Evolutionary conservation across 2,888 invertebrate species (phyloP).

Genomic region (Hyles lineata): DNA sequence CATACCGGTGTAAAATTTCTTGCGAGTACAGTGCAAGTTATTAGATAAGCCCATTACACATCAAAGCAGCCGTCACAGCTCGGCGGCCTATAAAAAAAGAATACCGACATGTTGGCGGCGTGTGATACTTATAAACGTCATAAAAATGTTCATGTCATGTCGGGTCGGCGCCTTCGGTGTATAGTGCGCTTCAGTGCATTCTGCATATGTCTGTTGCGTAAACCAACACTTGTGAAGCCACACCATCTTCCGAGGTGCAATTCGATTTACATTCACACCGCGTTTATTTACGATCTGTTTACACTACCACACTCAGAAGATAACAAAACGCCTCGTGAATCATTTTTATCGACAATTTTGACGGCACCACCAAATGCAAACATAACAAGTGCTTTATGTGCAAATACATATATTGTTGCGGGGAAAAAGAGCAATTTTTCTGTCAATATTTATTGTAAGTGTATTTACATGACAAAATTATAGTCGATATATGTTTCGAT

Average conservation of each 20-base stretch:
- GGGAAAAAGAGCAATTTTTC: not conserved
- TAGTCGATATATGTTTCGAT: not conserved
- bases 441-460: conserved; percentile 17
- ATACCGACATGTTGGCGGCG: too few relatives aligned
- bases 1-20: too few relatives aligned
- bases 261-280: conserved; percentile 20
- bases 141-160: too few relatives aligned
- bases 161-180: too few relatives aligned
- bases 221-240: not conserved
- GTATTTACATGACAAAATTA: conserved; percentile 15
- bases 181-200: too few relatives aligned
- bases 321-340: conserved; percentile 39
- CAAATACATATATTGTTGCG: not conserved
- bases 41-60: too few relatives aligned
- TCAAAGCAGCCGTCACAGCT: too few relatives aligned
- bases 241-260: conserved; percentile 9
- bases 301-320: not conserved
- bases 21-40: too few relatives aligned
- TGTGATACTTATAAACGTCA: too few relatives aligned
- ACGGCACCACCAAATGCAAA: conserved; percentile 7
- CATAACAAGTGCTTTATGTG: conserved; percentile 13
- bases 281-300: conserved; percentile 24
- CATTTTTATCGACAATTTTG: conserved; percentile 46
- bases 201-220: not conserved
- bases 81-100: too few relatives aligned